Evolutionary conservation across 2,888 invertebrate genomes (phyloP).

Genomic region (Branchipolynoe longqiensis): DNA sequence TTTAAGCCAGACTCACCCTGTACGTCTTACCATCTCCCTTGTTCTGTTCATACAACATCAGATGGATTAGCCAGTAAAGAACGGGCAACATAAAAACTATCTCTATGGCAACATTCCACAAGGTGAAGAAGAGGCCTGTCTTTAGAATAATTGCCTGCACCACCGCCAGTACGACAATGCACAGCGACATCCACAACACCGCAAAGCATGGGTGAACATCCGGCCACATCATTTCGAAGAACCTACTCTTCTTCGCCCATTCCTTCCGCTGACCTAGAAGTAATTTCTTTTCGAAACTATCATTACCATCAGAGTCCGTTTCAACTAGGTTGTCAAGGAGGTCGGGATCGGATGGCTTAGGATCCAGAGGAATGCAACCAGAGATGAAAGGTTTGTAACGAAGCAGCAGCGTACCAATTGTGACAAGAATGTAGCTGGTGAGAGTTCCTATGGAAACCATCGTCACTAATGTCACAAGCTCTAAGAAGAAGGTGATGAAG

Average conservation of each 20-base stretch:
- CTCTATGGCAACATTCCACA: background rate
- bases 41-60: conserved; percentile 23
- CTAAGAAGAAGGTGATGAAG: conserved; percentile 24
- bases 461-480: background rate
- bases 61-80: conserved; percentile 5
- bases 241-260: background rate
- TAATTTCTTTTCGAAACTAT: background rate
- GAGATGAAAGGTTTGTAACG: background rate
- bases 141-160: background rate
- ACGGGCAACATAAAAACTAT: background rate
- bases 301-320: no score
- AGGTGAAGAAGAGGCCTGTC: background rate
- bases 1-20: conserved; percentile 10
- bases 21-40: background rate
- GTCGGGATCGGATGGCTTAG: no score
- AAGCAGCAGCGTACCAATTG: background rate
- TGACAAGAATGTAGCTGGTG: conserved; percentile 18
- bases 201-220: conserved; percentile 2
- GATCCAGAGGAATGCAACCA: no score
- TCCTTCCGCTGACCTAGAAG: background rate
- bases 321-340: no score
- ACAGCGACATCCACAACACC: background rate
- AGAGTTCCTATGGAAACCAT: conserved; percentile 31
- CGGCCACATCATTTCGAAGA: background rate
- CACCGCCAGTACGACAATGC: background rate